phyloP scores from a whole-genome alignment of 2,113 vertebrate genomes.

The Morphnarchus princeps region DNA sequence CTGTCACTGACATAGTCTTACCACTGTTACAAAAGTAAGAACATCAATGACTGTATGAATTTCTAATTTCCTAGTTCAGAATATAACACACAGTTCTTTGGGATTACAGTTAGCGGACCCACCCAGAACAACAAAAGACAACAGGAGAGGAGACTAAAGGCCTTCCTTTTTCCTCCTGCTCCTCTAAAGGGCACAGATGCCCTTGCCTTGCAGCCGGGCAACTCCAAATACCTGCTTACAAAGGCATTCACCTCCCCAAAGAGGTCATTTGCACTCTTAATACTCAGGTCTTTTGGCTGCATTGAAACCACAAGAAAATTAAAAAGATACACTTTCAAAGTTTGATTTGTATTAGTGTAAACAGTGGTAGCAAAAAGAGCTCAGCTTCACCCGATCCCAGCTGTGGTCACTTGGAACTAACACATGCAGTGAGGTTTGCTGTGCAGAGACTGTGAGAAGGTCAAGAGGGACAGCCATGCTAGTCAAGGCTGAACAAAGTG shows the following conservation, averaged over 20 bases:
- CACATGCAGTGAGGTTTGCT: neutral
- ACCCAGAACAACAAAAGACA: neutral
- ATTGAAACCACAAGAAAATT: neutral
- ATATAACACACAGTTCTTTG: neutral
- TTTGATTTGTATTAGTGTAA: neutral
- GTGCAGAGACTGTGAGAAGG: neutral
- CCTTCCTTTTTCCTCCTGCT: neutral
- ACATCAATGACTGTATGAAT: neutral
- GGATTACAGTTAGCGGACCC: neutral
- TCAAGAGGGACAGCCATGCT: neutral
- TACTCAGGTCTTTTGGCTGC: neutral
- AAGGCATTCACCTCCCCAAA: neutral
- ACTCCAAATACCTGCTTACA: neutral
- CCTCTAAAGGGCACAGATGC: neutral
- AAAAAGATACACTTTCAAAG: neutral
- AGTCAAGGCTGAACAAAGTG: neutral
- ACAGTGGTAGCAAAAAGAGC: neutral
- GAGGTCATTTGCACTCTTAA: neutral
- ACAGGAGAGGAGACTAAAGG: neutral
- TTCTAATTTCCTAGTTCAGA: neutral
- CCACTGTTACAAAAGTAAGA: neutral
- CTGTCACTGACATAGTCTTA: neutral
- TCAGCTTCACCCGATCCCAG: neutral
- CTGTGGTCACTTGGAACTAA: neutral
- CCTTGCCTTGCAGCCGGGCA: neutral